Evolutionary conservation across 2,113 vertebrate genomes (phyloP).

Genomic region (Sinocyclocheilus anshuiensis): DNA sequence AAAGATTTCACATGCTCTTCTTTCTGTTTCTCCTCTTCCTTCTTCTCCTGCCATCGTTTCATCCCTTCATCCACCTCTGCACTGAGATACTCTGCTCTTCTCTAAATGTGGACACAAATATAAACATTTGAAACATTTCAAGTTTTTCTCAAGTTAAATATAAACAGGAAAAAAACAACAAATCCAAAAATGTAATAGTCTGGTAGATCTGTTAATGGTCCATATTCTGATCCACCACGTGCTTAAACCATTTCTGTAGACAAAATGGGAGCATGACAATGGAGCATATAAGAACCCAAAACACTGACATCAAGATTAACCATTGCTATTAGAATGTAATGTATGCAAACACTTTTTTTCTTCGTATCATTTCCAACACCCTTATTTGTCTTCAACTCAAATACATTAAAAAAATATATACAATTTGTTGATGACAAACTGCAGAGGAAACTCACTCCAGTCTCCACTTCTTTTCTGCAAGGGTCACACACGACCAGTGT

Average conservation of each 20-base stretch:
- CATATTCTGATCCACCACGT: constrained; percentile 77
- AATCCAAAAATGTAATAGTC: constrained; percentile 65
- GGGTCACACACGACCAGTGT: constrained; percentile 52
- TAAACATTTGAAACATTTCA: background rate
- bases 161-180: background rate
- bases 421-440: background rate
- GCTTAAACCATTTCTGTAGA: constrained; percentile 78
- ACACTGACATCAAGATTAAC: background rate
- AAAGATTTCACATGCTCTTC: constrained; percentile 71
- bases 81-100: constrained; percentile 79
- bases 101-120: constrained; percentile 66
- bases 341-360: background rate
- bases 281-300: background rate
- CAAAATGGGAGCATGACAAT: constrained; percentile 20
- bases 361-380: background rate
- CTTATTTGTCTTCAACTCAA: background rate
- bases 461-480: constrained; percentile 79
- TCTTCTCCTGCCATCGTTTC: constrained; percentile 69
- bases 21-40: constrained; percentile 60
- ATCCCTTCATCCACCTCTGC: constrained; percentile 82
- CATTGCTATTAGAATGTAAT: background rate
- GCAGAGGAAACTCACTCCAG: constrained; percentile 71
- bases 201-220: constrained; percentile 84
- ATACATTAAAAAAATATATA: too few species aligned
- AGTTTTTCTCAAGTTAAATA: background rate